Conservation (phyloP, 2,113 vertebrate genomes). For the Halichoerus grypus region DNA sequence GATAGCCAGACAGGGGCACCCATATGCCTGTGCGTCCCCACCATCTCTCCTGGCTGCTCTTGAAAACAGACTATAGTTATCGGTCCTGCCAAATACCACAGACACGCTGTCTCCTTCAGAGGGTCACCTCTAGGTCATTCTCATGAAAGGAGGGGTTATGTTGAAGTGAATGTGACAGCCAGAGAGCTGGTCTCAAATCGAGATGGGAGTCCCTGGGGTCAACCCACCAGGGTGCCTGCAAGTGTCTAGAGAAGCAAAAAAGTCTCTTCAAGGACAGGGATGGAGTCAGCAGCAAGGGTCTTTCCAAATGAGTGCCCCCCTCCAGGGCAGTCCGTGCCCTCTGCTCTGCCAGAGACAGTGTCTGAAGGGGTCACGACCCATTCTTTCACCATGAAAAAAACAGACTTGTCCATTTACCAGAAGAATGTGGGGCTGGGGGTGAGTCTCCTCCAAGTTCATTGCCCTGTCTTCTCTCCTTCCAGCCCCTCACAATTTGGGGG, state of each 20-base stretch:
- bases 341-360: not conserved
- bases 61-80: not conserved
- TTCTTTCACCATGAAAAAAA: slow-evolving; percentile 34
- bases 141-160: slow-evolving; percentile 48
- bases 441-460: slow-evolving; percentile 15
- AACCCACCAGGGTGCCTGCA: slow-evolving; percentile 71
- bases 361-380: slow-evolving; percentile 74
- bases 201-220: slow-evolving; percentile 70
- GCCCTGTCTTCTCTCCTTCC: slow-evolving; percentile 23
- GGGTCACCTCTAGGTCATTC: slow-evolving; percentile 69
- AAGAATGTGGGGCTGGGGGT: not conserved
- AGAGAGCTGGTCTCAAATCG: slow-evolving; percentile 33
- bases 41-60: not conserved
- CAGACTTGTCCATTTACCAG: not conserved
- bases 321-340: slow-evolving; percentile 5
- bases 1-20: not conserved
- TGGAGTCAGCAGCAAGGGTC: slow-evolving; percentile 52
- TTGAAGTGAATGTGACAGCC: slow-evolving; percentile 68
- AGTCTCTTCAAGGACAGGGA: slow-evolving; percentile 75
- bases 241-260: slow-evolving; percentile 51
- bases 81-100: slow-evolving; percentile 46
- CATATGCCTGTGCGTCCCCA: not conserved
- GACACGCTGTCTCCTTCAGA: slow-evolving; percentile 59
- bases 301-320: slow-evolving; percentile 51
- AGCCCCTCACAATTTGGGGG: not conserved